Conservation (phyloP, 2,113 vertebrate genomes). For the Malaclemys terrapin region DNA sequence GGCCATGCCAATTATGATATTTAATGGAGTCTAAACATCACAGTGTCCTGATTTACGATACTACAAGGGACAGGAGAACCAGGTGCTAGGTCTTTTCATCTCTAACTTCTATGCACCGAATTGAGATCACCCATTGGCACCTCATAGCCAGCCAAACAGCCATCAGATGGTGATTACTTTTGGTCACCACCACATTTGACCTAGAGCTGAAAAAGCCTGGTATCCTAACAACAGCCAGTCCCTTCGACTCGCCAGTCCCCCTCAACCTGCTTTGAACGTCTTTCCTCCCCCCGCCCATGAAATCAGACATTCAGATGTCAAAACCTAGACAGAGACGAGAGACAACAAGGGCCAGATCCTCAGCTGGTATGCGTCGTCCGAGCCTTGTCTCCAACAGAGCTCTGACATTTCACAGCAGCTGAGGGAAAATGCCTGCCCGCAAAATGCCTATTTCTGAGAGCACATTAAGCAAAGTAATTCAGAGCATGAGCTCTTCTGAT, state of each 20-base stretch:
- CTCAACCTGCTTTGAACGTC: neutral
- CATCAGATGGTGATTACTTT: neutral
- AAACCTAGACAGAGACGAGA: neutral
- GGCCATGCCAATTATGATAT: neutral
- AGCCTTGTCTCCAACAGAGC: too few species aligned
- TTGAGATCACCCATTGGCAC: accelerated
- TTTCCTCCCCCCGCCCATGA: neutral
- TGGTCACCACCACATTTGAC: neutral
- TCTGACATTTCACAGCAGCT: too few species aligned
- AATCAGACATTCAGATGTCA: neutral
- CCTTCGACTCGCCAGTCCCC: neutral
- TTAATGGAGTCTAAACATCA: accelerated
- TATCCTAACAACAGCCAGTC: neutral
- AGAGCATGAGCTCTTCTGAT: neutral
- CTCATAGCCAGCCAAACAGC: neutral
- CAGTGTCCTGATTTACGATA: neutral
- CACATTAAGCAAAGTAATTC: neutral
- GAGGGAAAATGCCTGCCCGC: too few species aligned
- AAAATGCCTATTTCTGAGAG: neutral
- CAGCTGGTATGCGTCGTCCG: too few species aligned
- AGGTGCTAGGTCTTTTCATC: neutral
- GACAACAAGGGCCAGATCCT: too few species aligned
- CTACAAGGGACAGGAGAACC: neutral
- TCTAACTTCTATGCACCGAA: neutral
- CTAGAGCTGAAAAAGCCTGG: neutral